These are phyloP conservation scores for Vidua chalybeata DNA, from an alignment of 2,113 vertebrate genomes.

Conservation along the genomic window DNA sequence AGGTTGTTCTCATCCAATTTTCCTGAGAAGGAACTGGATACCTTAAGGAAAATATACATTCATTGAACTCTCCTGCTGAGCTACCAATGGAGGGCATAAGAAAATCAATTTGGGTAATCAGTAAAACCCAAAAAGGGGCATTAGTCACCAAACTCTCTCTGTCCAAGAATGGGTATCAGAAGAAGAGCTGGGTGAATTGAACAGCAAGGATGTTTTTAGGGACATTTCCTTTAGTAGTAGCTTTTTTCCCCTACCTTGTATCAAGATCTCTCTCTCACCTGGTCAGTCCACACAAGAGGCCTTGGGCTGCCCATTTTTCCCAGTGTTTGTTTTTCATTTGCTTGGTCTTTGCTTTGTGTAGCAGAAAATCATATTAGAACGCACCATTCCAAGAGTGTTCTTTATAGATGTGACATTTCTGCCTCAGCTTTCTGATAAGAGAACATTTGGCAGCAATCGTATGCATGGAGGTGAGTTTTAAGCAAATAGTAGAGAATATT, in stretches of 20 bases:
- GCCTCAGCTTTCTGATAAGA: conserved; percentile 8
- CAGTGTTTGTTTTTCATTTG: not conserved
- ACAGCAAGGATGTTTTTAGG: not conserved
- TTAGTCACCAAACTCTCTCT: not conserved
- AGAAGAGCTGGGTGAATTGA: not conserved
- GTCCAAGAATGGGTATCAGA: not conserved
- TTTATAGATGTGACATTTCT: not conserved
- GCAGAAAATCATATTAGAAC: not conserved
- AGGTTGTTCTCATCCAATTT: not conserved
- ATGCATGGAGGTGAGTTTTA: conserved; percentile 34
- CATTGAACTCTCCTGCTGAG: not conserved
- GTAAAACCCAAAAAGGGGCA: not conserved
- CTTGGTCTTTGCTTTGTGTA: not conserved
- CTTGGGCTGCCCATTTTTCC: not conserved
- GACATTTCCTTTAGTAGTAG: not conserved
- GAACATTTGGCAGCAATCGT: conserved; percentile 16
- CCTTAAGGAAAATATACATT: not conserved
- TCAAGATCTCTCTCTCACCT: not conserved
- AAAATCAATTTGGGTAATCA: not conserved
- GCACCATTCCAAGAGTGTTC: not conserved
- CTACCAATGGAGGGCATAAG: not conserved
- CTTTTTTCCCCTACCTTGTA: not conserved
- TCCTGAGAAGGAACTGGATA: not conserved
- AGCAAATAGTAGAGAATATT: conserved; percentile 42
- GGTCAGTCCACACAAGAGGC: not conserved